These are phyloP conservation scores for Rhingia rostrata DNA, from an alignment of 2,888 invertebrate species.

Conservation along the genomic window DNA sequence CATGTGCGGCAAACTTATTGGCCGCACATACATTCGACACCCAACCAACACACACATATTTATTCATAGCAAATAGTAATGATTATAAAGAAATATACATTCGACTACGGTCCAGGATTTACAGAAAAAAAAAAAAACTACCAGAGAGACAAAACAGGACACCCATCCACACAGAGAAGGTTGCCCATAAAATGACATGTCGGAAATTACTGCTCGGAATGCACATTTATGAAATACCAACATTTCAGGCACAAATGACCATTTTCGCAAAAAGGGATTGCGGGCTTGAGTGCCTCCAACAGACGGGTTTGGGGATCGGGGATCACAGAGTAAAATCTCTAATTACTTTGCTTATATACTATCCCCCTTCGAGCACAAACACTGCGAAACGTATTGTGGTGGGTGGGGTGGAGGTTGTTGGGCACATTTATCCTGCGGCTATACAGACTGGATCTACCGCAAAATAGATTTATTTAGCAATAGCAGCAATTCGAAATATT, in stretches of 20 bases:
- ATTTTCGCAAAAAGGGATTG: slow-evolving; percentile 19
- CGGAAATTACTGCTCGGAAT: slow-evolving; percentile 65
- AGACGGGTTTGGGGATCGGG: background rate
- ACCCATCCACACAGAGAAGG: slow-evolving; percentile 12
- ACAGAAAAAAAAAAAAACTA: slow-evolving; percentile 5
- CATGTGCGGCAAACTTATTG: slow-evolving; percentile 20
- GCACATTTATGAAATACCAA: slow-evolving; percentile 66
- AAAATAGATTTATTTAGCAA: slow-evolving; percentile 58
- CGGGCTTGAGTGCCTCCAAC: background rate
- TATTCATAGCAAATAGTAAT: slow-evolving; percentile 68
- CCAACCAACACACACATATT: slow-evolving; percentile 32
- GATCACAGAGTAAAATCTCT: slow-evolving; percentile 14
- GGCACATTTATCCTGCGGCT: slow-evolving; percentile 30
- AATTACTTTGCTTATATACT: slow-evolving; percentile 45
- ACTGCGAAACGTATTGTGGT: background rate
- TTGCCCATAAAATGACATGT: slow-evolving; percentile 60
- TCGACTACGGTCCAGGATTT: slow-evolving; percentile 33
- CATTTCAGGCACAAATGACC: slow-evolving; percentile 50
- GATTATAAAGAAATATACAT: slow-evolving; percentile 63
- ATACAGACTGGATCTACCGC: slow-evolving; percentile 51
- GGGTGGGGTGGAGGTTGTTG: background rate
- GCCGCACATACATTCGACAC: background rate
- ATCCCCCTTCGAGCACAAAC: background rate
- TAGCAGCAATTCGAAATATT: slow-evolving; percentile 66
- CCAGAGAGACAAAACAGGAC: background rate